Base-by-base conservation (phyloP, 2,113 vertebrate species). In the Todiramphus chloris region DNA sequence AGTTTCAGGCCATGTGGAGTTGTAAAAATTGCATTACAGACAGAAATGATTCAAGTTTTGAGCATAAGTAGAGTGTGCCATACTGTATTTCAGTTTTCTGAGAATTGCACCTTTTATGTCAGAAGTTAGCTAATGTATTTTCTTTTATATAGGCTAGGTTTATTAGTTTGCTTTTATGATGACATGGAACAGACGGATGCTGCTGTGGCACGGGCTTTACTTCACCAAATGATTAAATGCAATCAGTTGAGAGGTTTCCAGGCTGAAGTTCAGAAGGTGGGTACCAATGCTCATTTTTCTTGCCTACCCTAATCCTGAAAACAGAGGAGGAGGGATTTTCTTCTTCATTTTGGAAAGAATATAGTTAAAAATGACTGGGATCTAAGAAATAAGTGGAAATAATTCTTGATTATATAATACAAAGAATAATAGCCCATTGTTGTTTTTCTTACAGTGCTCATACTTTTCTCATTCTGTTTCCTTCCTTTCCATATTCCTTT, bases 161-260 rank as follows among this genome's bases (percentile, higher is more conserved):
- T 99, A 62, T 91, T 99, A 90, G 97, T 99, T 87, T 99, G 98
- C 87, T 98, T 99, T 98, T 98, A 98, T 59, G 83, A 97, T 66
- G 96, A 98, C 59, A 80, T 97, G 95, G 97, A 98, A 62, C 83
- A 97, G 90, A 96, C 98, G 94, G 98, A 98, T 10, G 85, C 98
- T 2, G 33, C 72, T 10, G 87, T 98, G 73, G 98, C 98, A 35
- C 98, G 76, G 51, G 97, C 97, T 67, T 96, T 98, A 20, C 98
- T 99, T 68, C 98, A 99, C 73, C 98, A 98, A 91, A 98, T 98
- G 98, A 98, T 99, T 72, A 99, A 98, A 92, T 99, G 98, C 96
- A 97, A 96, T 96, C 98, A 87, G 1, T 85, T 99, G 79, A 91
- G 81, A 91, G 97, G 97, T 70, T 98, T 97, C 95, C 98, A 97